A percentile compares a stretch with the other conserved stretches of the same genome.
Evolutionary conservation across 2,113 vertebrate genomes (phyloP).

Genomic region (Gavia stellata): DNA sequence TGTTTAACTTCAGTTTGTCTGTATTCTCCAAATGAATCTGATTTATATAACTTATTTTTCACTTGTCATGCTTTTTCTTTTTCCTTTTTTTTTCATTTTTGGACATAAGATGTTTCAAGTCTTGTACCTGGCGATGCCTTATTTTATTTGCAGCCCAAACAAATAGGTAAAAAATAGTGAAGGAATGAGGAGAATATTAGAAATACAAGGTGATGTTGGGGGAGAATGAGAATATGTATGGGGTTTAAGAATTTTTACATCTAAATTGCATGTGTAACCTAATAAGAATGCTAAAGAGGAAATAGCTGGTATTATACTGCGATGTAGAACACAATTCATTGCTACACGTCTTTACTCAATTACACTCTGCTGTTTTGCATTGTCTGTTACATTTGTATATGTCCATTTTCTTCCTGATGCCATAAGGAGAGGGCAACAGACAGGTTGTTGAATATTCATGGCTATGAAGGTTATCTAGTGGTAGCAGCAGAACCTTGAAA

Average conservation of each 20-base stretch:
- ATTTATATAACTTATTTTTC: constrained; percentile 33
- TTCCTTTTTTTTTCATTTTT: background rate
- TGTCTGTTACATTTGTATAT: constrained; percentile 4
- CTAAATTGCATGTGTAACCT: background rate
- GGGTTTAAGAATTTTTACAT: constrained; percentile 28
- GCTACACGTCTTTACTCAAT: constrained; percentile 20
- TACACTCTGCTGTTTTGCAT: background rate
- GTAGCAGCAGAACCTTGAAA: background rate
- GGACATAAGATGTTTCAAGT: background rate
- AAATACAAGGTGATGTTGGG: background rate
- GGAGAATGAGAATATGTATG: background rate
- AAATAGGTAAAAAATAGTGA: background rate
- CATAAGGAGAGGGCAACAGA: background rate
- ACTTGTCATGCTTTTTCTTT: background rate
- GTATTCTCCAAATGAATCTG: constrained; percentile 33
- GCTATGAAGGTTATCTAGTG: background rate
- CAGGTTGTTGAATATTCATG: constrained; percentile 23
- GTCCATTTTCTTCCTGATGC: constrained; percentile 22
- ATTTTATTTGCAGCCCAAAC: background rate
- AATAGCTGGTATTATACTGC: background rate
- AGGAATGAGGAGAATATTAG: background rate
- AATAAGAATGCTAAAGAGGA: constrained; percentile 26
- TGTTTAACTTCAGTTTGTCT: background rate
- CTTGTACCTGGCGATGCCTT: background rate
- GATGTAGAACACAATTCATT: background rate